Percentiles rank a stretch among this genome's conserved stretches.
Conservation (phyloP, 1,140 invertebrate species). For the Gryon sp. region DNA sequence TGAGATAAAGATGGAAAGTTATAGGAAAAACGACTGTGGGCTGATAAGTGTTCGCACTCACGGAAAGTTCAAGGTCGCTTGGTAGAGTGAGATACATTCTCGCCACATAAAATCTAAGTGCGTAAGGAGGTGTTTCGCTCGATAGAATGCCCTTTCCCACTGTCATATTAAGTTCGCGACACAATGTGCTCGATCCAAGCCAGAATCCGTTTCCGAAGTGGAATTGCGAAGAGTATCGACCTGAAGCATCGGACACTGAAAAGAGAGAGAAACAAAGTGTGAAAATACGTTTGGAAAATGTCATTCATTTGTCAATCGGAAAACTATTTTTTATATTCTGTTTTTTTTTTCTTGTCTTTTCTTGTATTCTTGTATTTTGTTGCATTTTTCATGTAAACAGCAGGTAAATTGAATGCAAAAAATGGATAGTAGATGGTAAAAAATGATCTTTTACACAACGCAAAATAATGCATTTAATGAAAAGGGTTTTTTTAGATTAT, state of each 20-base stretch:
- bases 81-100: conserved; percentile 83
- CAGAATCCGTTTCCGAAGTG: conserved; percentile 91
- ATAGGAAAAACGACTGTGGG: conserved; percentile 2
- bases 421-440: too few species aligned
- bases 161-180: conserved; percentile 80
- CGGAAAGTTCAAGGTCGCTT: conserved; percentile 82
- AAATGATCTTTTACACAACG: too few species aligned
- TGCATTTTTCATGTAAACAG: too few species aligned
- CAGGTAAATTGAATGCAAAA: too few species aligned
- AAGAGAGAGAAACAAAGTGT: conserved; percentile 57
- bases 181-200: conserved; percentile 86
- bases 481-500: too few species aligned
- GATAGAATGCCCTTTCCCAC: conserved; percentile 62
- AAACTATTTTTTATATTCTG: too few species aligned
- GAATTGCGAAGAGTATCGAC: conserved; percentile 88
- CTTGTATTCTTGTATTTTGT: too few species aligned
- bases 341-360: too few species aligned
- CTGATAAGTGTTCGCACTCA: conserved; percentile 74
- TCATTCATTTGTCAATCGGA: too few species aligned
- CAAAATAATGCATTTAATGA: too few species aligned
- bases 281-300: too few species aligned
- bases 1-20: conserved; percentile 6
- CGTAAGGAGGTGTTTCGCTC: conserved; percentile 81
- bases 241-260: conserved; percentile 89
- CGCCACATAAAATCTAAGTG: conserved; percentile 83